Evolutionary conservation across 2,113 vertebrate species (phyloP).

Genomic region (Ia io): DNA sequence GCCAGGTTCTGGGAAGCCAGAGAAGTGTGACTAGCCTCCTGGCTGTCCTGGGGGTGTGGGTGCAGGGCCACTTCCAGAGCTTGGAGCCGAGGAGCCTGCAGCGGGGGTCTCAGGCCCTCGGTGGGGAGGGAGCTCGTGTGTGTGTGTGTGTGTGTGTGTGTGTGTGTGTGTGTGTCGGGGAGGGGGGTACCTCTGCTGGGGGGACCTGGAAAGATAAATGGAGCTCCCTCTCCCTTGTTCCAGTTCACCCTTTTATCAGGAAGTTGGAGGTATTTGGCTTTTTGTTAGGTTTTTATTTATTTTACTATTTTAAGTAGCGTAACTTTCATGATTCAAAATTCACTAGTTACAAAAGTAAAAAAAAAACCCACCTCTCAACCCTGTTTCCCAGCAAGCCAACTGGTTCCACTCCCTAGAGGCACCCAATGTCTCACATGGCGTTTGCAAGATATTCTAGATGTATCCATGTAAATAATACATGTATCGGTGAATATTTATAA

Average conservation of each 20-base stretch:
- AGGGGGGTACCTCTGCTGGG: neutral
- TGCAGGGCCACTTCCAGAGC: neutral
- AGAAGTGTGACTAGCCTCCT: neutral
- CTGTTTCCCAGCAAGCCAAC: neutral
- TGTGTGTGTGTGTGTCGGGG: neutral
- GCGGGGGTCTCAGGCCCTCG: neutral
- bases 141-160: neutral
- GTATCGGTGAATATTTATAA: constrained; percentile 66
- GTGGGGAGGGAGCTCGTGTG: neutral
- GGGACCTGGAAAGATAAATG: neutral
- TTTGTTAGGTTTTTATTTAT: neutral
- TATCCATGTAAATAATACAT: neutral
- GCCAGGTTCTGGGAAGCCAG: neutral
- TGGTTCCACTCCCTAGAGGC: neutral
- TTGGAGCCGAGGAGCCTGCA: neutral
- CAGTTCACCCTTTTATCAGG: neutral
- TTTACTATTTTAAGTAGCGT: neutral
- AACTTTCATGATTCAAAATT: neutral
- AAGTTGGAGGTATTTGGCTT: neutral
- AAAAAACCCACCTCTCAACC: neutral
- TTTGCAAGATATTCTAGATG: neutral
- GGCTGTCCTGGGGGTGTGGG: neutral
- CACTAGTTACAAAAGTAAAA: neutral
- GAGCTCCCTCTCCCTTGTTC: neutral
- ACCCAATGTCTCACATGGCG: neutral